Conservation (phyloP, 1,140 invertebrate species). For the Pogonognathellus flavescens region DNA sequence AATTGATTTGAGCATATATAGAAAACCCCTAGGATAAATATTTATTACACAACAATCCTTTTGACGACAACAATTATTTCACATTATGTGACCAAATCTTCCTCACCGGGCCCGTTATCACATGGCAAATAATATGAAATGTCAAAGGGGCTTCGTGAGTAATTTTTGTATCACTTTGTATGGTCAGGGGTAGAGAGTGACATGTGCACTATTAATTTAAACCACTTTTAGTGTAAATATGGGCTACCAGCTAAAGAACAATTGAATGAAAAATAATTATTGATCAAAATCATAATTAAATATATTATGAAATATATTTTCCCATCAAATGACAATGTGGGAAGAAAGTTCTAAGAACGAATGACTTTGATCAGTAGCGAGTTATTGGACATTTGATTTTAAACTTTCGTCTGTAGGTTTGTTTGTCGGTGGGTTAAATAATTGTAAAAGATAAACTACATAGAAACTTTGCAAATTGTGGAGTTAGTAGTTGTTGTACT, state of each 20-base stretch:
- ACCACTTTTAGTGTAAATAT: background rate
- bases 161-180: constrained; percentile 47
- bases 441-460: background rate
- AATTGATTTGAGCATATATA: constrained; percentile 27
- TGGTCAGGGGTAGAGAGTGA: background rate
- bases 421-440: constrained; percentile 30
- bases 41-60: background rate
- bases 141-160: constrained; percentile 53
- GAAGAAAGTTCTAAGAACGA: background rate
- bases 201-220: constrained; percentile 2
- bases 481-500: constrained; percentile 22
- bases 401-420: background rate
- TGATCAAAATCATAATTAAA: background rate
- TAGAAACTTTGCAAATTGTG: background rate
- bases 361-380: constrained; percentile 4
- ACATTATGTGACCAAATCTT: constrained; percentile 45
- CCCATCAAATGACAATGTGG: no score
- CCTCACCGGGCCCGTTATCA: constrained; percentile 48
- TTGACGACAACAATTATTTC: background rate
- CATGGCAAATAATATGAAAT: constrained; percentile 52
- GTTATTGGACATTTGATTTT: constrained; percentile 16
- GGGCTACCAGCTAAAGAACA: background rate
- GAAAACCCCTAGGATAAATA: constrained; percentile 27
- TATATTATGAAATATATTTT: background rate
- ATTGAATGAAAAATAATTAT: constrained; percentile 13